Percentiles rank a stretch among this genome's conserved stretches.
Conservation (phyloP, 2,113 vertebrate genomes). For the Grus americana region DNA sequence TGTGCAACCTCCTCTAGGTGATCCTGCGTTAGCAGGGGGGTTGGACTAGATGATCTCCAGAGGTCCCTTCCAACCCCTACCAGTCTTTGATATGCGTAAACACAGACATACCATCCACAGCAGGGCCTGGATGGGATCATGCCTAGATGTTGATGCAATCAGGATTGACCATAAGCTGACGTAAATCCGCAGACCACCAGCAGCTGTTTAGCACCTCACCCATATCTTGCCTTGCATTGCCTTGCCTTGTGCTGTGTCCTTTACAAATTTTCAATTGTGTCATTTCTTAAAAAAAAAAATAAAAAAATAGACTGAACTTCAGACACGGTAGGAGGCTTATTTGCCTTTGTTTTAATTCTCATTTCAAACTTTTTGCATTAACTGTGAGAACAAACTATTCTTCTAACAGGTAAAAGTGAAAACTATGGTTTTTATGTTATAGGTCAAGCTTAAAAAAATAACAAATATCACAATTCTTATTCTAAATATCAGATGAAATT, state of each 20-base stretch:
- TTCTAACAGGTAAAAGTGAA: not conserved
- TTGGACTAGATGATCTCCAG: no score
- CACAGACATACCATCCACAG: not conserved
- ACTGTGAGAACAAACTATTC: not conserved
- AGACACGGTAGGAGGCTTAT: not conserved
- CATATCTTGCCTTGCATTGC: not conserved
- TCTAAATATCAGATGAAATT: not conserved
- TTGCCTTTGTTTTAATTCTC: not conserved
- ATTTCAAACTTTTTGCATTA: not conserved
- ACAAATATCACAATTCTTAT: not conserved
- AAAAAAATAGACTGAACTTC: not conserved
- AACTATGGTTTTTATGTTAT: not conserved
- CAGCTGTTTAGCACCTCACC: not conserved
- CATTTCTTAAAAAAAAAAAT: not conserved
- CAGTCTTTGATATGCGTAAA: not conserved
- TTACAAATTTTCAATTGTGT: not conserved
- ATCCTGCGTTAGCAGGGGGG: no score
- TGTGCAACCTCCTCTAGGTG: no score
- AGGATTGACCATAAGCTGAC: not conserved
- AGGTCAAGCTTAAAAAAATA: not conserved
- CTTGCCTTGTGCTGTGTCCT: not conserved
- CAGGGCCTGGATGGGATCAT: rapidly evolving
- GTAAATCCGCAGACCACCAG: not conserved
- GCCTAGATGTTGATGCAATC: not conserved
- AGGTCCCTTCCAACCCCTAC: no score